Percentiles rank a stretch among this genome's conserved stretches.
These are phyloP conservation scores for Patagioenas fasciata DNA, from an alignment of 2,113 vertebrate genomes.

Conservation along the genomic window DNA sequence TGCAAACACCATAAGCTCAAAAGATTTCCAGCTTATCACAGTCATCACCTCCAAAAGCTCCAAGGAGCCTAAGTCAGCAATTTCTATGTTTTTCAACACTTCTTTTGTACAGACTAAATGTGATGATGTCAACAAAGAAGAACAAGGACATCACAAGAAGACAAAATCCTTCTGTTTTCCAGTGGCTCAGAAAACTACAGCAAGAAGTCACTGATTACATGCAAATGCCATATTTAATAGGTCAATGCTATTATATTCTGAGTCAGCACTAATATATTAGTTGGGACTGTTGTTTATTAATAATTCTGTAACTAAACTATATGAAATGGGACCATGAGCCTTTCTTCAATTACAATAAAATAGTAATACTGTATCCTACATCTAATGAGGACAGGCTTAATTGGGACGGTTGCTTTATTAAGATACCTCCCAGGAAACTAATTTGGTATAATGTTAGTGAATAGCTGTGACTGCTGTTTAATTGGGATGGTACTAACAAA, in stretches of 20 bases:
- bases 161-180: constrained; percentile 46
- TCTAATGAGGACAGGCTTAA: constrained; percentile 75
- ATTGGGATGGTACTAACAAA: constrained; percentile 69
- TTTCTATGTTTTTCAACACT: constrained; percentile 3
- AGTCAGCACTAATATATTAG: constrained; percentile 68
- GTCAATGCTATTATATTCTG: constrained; percentile 54
- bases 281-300: constrained; percentile 37
- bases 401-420: constrained; percentile 75
- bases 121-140: constrained; percentile 57
- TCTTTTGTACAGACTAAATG: constrained; percentile 29
- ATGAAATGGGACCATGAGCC: constrained; percentile 43
- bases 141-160: constrained; percentile 61
- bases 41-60: constrained; percentile 59
- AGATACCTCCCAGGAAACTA: constrained; percentile 75
- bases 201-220: constrained; percentile 34
- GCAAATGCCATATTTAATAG: constrained; percentile 54
- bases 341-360: constrained; percentile 58
- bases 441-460: constrained; percentile 72
- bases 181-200: constrained; percentile 21
- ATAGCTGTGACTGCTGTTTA: constrained; percentile 73
- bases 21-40: constrained; percentile 58
- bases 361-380: constrained; percentile 72
- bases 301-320: constrained; percentile 27
- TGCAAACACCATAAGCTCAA: constrained; percentile 42
- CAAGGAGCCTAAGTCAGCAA: constrained; percentile 59